These are phyloP conservation scores for Drosophila truncata DNA, from an alignment of 1,140 invertebrate genomes.

Conservation along the genomic window DNA sequence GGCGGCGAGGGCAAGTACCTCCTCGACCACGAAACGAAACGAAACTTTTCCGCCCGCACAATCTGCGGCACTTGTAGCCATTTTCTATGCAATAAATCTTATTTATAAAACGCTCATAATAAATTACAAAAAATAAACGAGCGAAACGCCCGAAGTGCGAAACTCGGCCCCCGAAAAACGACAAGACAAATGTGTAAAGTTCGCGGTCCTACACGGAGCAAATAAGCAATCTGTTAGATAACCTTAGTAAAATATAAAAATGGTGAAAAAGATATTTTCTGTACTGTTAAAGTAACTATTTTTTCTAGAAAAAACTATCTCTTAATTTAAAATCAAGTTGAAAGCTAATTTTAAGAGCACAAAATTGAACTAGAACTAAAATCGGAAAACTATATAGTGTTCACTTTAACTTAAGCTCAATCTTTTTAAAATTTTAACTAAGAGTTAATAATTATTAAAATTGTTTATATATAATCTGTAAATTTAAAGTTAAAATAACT, in stretches of 20 bases:
- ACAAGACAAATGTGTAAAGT: conserved; percentile 75
- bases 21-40: conserved; percentile 10
- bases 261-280: not conserved
- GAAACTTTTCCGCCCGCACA: conserved; percentile 59
- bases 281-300: not conserved
- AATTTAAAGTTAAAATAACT: not conserved
- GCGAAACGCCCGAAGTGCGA: conserved; percentile 28
- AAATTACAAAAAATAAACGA: conserved; percentile 74
- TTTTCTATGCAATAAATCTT: conserved; percentile 73
- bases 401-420: rapidly evolving
- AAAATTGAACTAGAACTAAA: too few relatives aligned
- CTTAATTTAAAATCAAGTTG: not conserved
- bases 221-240: not conserved
- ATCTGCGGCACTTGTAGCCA: conserved; percentile 72
- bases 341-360: not conserved
- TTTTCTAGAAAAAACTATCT: not conserved
- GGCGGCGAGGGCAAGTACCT: conserved; percentile 20
- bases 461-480: not conserved
- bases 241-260: not conserved
- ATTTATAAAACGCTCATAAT: conserved; percentile 76
- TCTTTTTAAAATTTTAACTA: too few relatives aligned
- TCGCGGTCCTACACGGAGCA: conserved; percentile 27
- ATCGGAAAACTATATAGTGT: not conserved
- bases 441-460: not conserved
- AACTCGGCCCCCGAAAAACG: conserved; percentile 31